phyloP scores from a whole-genome alignment of 2,888 invertebrate species.

The Diogma glabrata region DNA sequence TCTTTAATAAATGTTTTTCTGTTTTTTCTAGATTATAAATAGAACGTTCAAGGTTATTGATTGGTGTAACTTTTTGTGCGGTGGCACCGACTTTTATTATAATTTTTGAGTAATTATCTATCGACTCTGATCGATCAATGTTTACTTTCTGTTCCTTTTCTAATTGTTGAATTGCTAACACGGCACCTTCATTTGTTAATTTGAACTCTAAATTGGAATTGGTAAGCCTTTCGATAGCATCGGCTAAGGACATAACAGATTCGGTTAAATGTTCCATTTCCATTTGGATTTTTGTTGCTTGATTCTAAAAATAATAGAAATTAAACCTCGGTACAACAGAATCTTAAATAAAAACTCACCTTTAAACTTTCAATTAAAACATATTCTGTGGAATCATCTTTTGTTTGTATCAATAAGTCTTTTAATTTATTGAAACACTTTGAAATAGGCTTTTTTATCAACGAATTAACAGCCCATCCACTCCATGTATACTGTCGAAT shows the following conservation, averaged over 20 bases:
- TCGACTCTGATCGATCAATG: slow-evolving; percentile 8
- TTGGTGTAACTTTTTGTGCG: slow-evolving; percentile 27
- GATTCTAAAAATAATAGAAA: no score
- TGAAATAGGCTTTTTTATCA: slow-evolving; percentile 43
- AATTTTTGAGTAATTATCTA: slow-evolving; percentile 23
- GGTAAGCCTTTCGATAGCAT: slow-evolving; percentile 37
- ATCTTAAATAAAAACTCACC: no score
- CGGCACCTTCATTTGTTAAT: slow-evolving; percentile 31
- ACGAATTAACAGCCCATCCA: slow-evolving; percentile 43
- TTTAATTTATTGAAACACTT: slow-evolving; percentile 45
- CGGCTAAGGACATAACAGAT: slow-evolving; percentile 38
- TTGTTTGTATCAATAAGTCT: slow-evolving; percentile 28
- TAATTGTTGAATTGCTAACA: slow-evolving; percentile 39
- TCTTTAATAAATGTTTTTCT: slow-evolving; percentile 40
- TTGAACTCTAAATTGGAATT: no score
- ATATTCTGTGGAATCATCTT: slow-evolving; percentile 25
- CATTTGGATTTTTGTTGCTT: slow-evolving; percentile 23
- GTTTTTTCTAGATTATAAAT: slow-evolving; percentile 44
- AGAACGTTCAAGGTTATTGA: slow-evolving; percentile 45
- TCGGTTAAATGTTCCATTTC: slow-evolving; percentile 36
- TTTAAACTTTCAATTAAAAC: slow-evolving; percentile 30
- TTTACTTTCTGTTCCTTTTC: slow-evolving; percentile 30
- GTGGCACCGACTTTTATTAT: slow-evolving; percentile 30
- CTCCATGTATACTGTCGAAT: slow-evolving; percentile 42
- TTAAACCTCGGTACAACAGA: no score